Conservation (phyloP, 2,113 vertebrate genomes). For the Ardeotis arabs region DNA sequence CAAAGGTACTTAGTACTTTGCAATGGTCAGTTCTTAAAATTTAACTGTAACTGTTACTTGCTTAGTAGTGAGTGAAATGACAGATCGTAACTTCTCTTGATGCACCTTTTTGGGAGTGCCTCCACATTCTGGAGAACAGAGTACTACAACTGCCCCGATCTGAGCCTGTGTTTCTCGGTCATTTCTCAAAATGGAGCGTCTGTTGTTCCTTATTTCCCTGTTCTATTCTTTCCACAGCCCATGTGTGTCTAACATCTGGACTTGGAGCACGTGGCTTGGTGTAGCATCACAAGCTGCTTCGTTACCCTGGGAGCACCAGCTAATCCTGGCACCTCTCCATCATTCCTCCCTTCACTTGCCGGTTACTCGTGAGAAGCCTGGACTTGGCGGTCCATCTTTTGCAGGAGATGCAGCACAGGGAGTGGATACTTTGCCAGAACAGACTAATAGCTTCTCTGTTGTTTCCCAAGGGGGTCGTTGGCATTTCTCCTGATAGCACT, state of each 20-base stretch:
- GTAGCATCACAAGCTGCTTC: background rate
- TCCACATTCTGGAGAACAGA: background rate
- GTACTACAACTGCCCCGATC: fast-evolving
- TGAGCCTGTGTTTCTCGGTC: background rate
- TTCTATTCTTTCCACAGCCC: background rate
- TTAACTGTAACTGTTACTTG: background rate
- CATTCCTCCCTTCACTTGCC: background rate
- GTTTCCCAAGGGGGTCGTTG: background rate
- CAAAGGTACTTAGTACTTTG: background rate
- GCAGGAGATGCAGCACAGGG: background rate
- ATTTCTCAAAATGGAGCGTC: background rate
- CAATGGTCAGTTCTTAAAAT: background rate
- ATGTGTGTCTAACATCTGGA: fast-evolving
- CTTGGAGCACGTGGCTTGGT: background rate
- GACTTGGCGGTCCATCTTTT: background rate
- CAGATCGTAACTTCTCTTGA: fast-evolving
- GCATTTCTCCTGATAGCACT: background rate
- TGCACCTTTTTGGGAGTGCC: background rate
- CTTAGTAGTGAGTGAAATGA: background rate
- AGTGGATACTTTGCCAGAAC: fast-evolving
- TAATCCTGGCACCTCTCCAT: fast-evolving
- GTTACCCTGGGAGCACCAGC: background rate
- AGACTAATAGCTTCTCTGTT: background rate
- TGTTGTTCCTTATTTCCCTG: background rate
- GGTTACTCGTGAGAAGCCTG: background rate